Evolutionary conservation across 2,113 vertebrate species (phyloP).

Genomic region (Siniperca knerii): DNA sequence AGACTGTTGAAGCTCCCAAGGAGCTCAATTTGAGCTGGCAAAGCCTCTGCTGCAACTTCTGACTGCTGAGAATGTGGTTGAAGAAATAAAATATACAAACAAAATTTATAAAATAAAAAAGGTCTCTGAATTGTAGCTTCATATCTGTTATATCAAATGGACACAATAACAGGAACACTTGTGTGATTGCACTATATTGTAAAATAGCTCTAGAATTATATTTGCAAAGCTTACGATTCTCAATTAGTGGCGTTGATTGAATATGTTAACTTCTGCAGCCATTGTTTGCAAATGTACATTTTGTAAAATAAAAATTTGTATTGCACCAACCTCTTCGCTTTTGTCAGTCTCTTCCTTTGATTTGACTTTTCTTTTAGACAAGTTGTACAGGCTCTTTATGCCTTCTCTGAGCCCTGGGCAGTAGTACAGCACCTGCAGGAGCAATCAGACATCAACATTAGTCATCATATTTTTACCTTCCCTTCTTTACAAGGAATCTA

Average conservation of each 20-base stretch:
- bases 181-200: neutral
- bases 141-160: neutral
- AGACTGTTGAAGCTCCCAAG: conserved; percentile 93
- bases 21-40: conserved; percentile 89
- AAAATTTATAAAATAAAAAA: too few species aligned
- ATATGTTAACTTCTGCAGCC: neutral
- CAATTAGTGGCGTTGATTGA: neutral
- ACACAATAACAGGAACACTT: neutral
- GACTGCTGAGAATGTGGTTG: conserved; percentile 57
- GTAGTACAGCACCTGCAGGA: conserved; percentile 91
- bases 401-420: conserved; percentile 96
- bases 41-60: conserved; percentile 82
- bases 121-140: neutral
- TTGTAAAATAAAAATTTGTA: neutral
- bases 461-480: neutral
- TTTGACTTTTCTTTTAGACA: conserved; percentile 88
- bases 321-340: conserved; percentile 87
- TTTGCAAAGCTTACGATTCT: neutral
- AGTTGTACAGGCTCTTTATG: conserved; percentile 89
- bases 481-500: neutral
- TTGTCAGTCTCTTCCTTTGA: conserved; percentile 86
- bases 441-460: conserved; percentile 2
- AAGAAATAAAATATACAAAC: neutral
- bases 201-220: neutral
- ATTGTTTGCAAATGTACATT: neutral